These are phyloP conservation scores for Bradynema listronoti DNA, from an alignment of 1,140 invertebrate genomes.

Conservation along the genomic window DNA sequence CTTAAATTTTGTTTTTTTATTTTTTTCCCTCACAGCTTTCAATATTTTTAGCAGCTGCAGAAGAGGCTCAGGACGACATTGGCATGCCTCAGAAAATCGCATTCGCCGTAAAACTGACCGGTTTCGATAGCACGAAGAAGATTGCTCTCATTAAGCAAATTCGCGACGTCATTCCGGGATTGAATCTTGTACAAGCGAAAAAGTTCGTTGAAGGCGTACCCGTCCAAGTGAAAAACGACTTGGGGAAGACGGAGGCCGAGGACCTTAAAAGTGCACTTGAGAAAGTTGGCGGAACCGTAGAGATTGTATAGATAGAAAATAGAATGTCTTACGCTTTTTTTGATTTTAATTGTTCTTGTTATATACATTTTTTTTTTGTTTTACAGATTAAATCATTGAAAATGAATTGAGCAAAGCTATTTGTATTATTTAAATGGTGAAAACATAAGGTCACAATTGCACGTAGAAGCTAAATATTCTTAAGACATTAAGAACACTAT, in stretches of 20 bases:
- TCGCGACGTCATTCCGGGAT: constrained; percentile 78
- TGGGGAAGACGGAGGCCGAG: constrained; percentile 89
- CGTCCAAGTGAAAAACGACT: constrained; percentile 76
- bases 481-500: too few relatives aligned
- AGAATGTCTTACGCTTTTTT: constrained; percentile 15
- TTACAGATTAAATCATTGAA: too few relatives aligned
- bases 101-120: constrained; percentile 76
- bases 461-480: too few relatives aligned
- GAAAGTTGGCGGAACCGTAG: constrained; percentile 76
- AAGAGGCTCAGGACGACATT: constrained; percentile 59
- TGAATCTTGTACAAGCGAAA: constrained; percentile 96
- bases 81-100: constrained; percentile 62
- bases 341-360: constrained; percentile 24
- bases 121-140: constrained; percentile 88
- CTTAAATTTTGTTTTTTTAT: constrained; percentile 18
- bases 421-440: too few relatives aligned
- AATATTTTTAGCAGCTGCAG: constrained; percentile 59
- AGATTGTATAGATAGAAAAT: constrained; percentile 62
- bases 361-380: not conserved
- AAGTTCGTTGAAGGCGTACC: constrained; percentile 94
- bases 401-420: too few relatives aligned
- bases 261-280: constrained; percentile 75
- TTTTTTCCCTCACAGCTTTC: not conserved
- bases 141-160: constrained; percentile 91
- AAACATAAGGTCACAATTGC: too few relatives aligned